Evolutionary conservation across 1,140 invertebrate species (phyloP).

Genomic region (Diachasma alloeum): DNA sequence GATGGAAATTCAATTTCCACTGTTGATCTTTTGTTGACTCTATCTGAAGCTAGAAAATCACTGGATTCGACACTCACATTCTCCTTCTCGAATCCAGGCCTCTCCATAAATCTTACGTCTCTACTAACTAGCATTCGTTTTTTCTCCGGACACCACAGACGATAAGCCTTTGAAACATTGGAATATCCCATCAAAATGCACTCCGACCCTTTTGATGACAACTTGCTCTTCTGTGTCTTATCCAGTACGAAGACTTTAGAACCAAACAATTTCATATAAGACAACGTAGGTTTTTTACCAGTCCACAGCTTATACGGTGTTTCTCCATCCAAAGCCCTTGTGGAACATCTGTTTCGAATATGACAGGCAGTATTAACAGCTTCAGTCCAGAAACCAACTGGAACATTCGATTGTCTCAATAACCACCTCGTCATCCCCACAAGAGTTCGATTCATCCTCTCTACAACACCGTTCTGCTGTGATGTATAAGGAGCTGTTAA

Average conservation of each 20-base stretch:
- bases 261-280: constrained; percentile 36
- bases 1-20: too few species aligned
- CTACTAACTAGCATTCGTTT: background rate
- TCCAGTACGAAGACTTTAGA: background rate
- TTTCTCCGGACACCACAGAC: constrained; percentile 3
- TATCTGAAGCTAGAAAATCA: background rate
- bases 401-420: too few species aligned
- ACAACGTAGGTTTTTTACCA: constrained; percentile 21
- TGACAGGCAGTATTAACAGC: constrained; percentile 51
- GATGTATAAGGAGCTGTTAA: constrained; percentile 34
- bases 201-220: constrained; percentile 24
- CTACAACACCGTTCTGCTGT: too few species aligned
- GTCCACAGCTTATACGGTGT: constrained; percentile 38
- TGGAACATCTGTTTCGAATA: constrained; percentile 44
- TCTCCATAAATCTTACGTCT: background rate
- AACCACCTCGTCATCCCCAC: too few species aligned
- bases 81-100: too few species aligned
- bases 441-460: too few species aligned
- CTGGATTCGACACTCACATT: background rate
- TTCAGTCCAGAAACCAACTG: too few species aligned
- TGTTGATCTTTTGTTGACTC: too few species aligned
- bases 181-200: background rate
- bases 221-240: background rate
- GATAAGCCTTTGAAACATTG: background rate
- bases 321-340: constrained; percentile 28